Evolutionary conservation across 2,797 vertebrate genomes (phyloP), one percentile per base, ranked within the genome.

Genomic region (Vultur gryphus): DNA sequence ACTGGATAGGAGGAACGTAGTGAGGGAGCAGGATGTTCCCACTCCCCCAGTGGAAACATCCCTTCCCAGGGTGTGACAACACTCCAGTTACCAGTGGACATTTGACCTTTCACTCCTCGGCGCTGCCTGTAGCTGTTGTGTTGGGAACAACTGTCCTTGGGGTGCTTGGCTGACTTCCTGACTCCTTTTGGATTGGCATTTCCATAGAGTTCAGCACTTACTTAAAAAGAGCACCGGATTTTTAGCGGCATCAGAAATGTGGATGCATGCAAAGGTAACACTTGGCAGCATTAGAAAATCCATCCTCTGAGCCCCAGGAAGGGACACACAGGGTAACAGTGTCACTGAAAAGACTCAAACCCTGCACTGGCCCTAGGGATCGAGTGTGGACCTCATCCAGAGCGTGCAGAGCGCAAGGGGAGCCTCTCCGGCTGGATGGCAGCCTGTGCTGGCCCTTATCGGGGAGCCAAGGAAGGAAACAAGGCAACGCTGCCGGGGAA

Each of bases 131-230:
- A 76, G 77, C 62, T 89, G 67, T 67, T 70, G 58, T 70, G 67
- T 23, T 67, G 64, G 84, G 79, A 89, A 78, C 67, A 80, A 44
- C 59, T 52, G 75, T 78, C 92, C 87, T 61, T 71, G 84, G 76
- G 87, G 43, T 90, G 84, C 81, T 93, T 64, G 78, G 91, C 54
- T 90, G 88, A 80, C 54, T 37, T 94, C 84, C 76, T 89, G 44
- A 17, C 76, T 92, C 69, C 87, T 78, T 59, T 35, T 51, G 59
- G 82, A 49, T 46, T 62, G 70, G 83, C 61, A 65, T 82, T 88
- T 93, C 85, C 80, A 37, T 7, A 8, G 64, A 78, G 39, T 61
- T 75, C 69, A 75, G 85, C 52, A 44, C 61, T 57, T 71, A 44
- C 61, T 57, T 71, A 33, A 78, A 16, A 58, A 0, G 7, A 69